Percentiles rank a stretch among this genome's conserved stretches.
These are phyloP conservation scores for Eurystomus gularis DNA, from an alignment of 2,113 vertebrate species.

Conservation along the genomic window DNA sequence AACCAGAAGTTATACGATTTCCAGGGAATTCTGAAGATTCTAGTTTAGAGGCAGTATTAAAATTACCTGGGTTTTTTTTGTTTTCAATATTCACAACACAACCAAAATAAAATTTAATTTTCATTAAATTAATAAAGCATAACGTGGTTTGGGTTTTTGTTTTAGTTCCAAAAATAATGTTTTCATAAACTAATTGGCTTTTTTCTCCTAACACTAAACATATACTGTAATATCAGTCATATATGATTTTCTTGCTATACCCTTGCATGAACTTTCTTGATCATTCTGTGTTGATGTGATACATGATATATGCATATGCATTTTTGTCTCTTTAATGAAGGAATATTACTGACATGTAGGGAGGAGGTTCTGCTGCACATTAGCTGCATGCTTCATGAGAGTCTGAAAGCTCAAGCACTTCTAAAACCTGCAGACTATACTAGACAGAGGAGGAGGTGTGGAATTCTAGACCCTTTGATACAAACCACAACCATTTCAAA, in stretches of 20 bases:
- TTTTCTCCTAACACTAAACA: not conserved
- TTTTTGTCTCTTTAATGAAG: not conserved
- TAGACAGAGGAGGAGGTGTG: not conserved
- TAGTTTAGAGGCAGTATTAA: conserved; percentile 73
- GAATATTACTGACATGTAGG: not conserved
- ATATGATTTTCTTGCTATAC: not conserved
- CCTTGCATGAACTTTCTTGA: conserved; percentile 33
- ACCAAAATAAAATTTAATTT: conserved; percentile 7
- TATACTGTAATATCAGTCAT: not conserved
- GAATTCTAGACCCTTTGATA: not conserved
- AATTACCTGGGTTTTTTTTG: not conserved
- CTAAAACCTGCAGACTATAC: not conserved
- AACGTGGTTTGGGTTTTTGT: conserved; percentile 1
- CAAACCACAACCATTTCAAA: not conserved
- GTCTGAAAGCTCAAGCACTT: not conserved
- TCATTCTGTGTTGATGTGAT: conserved; percentile 7
- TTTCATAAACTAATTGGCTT: conserved; percentile 25
- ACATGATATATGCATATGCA: conserved; percentile 1
- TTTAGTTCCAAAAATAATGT: conserved; percentile 41
- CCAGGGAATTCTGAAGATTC: not conserved
- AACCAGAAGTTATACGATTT: not conserved
- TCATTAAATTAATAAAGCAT: conserved; percentile 9
- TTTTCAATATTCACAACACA: conserved; percentile 27
- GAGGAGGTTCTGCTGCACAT: not conserved
- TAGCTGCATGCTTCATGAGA: not conserved